Conservation (phyloP, 2,888 invertebrate species). For the Nomada ruficornis region DNA sequence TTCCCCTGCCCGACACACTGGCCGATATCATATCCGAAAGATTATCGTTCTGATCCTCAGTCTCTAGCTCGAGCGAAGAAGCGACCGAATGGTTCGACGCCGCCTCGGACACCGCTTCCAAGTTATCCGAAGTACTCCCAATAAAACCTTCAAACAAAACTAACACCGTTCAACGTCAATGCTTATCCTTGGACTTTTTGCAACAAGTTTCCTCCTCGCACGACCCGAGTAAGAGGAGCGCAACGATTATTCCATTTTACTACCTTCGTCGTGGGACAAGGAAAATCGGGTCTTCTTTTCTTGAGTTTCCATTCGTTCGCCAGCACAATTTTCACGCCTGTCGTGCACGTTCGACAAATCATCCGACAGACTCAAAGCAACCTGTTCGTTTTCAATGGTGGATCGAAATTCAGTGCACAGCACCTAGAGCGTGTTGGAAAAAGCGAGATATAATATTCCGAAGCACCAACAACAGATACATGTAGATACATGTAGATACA, state of each 20-base stretch:
- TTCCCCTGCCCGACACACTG: slow-evolving; percentile 95
- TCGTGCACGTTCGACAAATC: slow-evolving; percentile 81
- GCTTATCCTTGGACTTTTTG: background rate
- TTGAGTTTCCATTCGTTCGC: slow-evolving; percentile 83
- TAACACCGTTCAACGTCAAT: slow-evolving; percentile 57
- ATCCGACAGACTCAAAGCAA: slow-evolving; percentile 77
- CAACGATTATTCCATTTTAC: background rate
- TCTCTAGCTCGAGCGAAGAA: slow-evolving; percentile 94
- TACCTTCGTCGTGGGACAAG: slow-evolving; percentile 92
- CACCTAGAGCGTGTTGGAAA: slow-evolving; percentile 68
- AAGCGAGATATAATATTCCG: background rate
- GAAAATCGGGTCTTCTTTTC: slow-evolving; percentile 88
- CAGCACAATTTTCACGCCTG: slow-evolving; percentile 72
- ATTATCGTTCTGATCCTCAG: slow-evolving; percentile 96
- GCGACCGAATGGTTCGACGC: slow-evolving; percentile 98
- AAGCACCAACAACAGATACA: background rate
- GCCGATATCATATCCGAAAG: slow-evolving; percentile 99
- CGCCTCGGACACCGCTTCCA: slow-evolving; percentile 97
- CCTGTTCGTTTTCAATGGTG: slow-evolving; percentile 73
- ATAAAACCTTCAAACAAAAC: slow-evolving; percentile 89
- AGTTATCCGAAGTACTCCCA: slow-evolving; percentile 96
- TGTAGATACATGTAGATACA: background rate
- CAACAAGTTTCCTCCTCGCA: too few species aligned
- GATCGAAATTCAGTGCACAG: slow-evolving; percentile 80
- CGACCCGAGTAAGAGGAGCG: too few species aligned